Evolutionary conservation across 2,113 vertebrate genomes (phyloP).

Genomic region (Collichthys lucidus): DNA sequence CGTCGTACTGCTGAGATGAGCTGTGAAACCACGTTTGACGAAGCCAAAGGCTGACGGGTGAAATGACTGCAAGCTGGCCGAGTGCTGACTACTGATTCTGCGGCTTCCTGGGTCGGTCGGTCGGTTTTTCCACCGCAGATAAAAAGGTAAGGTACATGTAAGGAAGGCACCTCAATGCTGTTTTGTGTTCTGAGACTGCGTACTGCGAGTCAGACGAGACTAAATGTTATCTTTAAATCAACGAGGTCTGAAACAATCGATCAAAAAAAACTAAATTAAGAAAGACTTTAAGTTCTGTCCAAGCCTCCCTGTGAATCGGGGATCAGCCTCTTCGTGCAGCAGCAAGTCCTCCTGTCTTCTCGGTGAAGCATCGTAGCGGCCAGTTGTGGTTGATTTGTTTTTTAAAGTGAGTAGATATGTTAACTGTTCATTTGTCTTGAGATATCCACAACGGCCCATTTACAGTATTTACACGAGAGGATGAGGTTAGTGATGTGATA

Average conservation of each 20-base stretch:
- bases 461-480: conserved; percentile 53
- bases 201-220: conserved; percentile 16
- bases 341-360: conserved; percentile 27
- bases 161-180: conserved; percentile 76
- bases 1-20: not conserved
- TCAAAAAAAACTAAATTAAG: conserved; percentile 5
- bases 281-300: not conserved
- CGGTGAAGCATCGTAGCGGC: not conserved
- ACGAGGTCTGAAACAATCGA: not conserved
- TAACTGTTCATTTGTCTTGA: conserved; percentile 12
- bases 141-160: conserved; percentile 70
- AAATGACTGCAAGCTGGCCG: conserved; percentile 4
- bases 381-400: not conserved
- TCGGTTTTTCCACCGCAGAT: conserved; percentile 30
- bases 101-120: conserved; percentile 12
- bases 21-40: conserved; percentile 10
- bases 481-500: conserved; percentile 29
- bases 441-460: conserved; percentile 11
- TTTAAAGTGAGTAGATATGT: not conserved
- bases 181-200: conserved; percentile 43
- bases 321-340: conserved; percentile 25
- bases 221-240: conserved; percentile 18
- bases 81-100: conserved; percentile 25
- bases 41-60: conserved; percentile 38
- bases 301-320: conserved; percentile 10